Base-by-base conservation (phyloP, 2,113 vertebrate species). In the Neolamprologus sp. region DNA sequence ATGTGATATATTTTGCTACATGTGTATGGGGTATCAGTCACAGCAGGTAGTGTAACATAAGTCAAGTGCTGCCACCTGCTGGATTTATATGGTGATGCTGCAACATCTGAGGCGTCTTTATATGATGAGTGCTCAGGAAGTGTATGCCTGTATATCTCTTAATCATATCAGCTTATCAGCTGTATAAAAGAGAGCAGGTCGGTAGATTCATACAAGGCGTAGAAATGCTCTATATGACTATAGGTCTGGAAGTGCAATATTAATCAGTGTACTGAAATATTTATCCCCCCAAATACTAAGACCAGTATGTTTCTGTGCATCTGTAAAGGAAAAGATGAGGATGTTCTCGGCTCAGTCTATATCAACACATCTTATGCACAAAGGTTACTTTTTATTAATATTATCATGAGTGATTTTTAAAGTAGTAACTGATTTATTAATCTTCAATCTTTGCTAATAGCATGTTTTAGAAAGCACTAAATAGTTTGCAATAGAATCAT, bases 21-120 rank as follows among this genome's bases (percentile, higher is more conserved):
- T 3, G 57, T 60, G 28, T 60, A 19, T 63, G 57, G 57, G 16
- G 6, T 49, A 19, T 49, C 13, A 12, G 42, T 42, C 40, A 7
- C 73, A 31, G 42, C 23, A 75, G 42, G 71, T 19, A 78, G 49
- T 71, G 4, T 83, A 88, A 78, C 58, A 37, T 9, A 16, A 71
- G 68, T 71, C 21, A 33, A 54, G 11, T 89, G 89, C 91, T 94
- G 88, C 92, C 89, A 73, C 19, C 93, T 94, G 80, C 28, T 91
- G 94, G 21, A 49, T 19, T 13, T 35, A 8, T 45, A 16, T n/a
- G 23, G 45, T n/a, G 35, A 10, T 85, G 37, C 78, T 90, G 42
- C 5, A 2, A 23, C 3, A 5, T 35, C 9, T 42, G n/a, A 33
- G 11, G 19, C 3, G 3, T 8, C 9, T 16, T 37, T 37, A 40